phyloP scores from a whole-genome alignment of 1,140 invertebrate genomes.

The Ectropis grisescens region DNA sequence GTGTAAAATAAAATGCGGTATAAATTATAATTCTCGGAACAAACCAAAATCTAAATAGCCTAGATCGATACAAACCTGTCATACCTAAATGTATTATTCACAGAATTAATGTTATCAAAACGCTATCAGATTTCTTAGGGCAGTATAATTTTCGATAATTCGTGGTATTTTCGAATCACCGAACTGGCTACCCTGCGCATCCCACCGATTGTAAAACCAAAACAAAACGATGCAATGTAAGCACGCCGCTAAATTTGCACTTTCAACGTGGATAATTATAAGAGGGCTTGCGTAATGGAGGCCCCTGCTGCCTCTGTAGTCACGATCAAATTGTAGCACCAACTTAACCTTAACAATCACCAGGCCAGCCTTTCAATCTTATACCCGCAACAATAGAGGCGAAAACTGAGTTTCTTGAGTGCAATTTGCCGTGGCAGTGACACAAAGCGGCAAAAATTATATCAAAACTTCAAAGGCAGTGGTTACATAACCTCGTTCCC shows the following conservation, averaged over 20 bases:
- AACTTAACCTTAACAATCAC: slow-evolving; percentile 6
- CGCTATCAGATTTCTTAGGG: no score
- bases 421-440: slow-evolving; percentile 16
- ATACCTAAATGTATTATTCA: no score
- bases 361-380: slow-evolving; percentile 15
- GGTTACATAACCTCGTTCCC: slow-evolving; percentile 62
- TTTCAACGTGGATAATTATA: slow-evolving; percentile 61
- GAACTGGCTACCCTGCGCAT: no score
- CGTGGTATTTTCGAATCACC: no score
- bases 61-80: no score
- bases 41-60: no score
- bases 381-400: slow-evolving; percentile 9
- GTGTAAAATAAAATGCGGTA: no score
- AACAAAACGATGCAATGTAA: slow-evolving; percentile 8
- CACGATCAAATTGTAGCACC: slow-evolving; percentile 49
- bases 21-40: no score
- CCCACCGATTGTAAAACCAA: no score
- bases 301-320: slow-evolving; percentile 54
- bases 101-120: no score
- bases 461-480: slow-evolving; percentile 59
- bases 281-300: slow-evolving; percentile 45
- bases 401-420: no score
- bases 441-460: slow-evolving; percentile 63
- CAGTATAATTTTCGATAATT: no score
- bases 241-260: slow-evolving; percentile 46